Conservation (phyloP, 2,113 vertebrate species). For the Xerus inauris region DNA sequence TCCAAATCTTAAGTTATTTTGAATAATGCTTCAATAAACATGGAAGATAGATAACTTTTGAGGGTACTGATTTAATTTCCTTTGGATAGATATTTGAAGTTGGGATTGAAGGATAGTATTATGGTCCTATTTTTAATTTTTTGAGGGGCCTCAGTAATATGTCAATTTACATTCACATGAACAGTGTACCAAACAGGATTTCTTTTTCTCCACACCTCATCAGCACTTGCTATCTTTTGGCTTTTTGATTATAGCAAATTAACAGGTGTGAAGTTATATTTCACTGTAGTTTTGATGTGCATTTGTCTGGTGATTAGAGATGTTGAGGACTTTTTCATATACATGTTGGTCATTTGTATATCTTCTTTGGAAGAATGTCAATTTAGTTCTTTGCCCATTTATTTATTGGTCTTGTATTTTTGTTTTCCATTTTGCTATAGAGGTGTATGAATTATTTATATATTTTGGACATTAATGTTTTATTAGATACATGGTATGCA, state of each 20-base stretch:
- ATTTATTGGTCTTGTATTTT: background rate
- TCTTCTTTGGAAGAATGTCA: background rate
- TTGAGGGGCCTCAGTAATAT: background rate
- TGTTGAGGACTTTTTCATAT: background rate
- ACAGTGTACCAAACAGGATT: background rate
- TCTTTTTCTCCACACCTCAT: background rate
- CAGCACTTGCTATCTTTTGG: background rate
- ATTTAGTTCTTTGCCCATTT: background rate
- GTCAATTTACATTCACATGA: background rate
- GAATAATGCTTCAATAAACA: background rate
- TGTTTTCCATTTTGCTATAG: background rate
- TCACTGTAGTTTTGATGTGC: background rate
- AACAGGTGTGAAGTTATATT: background rate
- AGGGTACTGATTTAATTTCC: background rate
- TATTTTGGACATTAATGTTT: background rate
- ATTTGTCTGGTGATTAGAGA: background rate
- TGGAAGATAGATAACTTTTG: background rate
- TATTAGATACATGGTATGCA: background rate
- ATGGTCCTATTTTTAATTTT: background rate
- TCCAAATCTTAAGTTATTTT: background rate
- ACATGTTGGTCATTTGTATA: background rate
- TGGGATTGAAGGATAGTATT: background rate
- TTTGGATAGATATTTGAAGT: background rate
- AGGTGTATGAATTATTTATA: background rate
- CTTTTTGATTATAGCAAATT: background rate